Conservation (phyloP, 2,797 vertebrate species). For the Eidolon dupreanum region DNA sequence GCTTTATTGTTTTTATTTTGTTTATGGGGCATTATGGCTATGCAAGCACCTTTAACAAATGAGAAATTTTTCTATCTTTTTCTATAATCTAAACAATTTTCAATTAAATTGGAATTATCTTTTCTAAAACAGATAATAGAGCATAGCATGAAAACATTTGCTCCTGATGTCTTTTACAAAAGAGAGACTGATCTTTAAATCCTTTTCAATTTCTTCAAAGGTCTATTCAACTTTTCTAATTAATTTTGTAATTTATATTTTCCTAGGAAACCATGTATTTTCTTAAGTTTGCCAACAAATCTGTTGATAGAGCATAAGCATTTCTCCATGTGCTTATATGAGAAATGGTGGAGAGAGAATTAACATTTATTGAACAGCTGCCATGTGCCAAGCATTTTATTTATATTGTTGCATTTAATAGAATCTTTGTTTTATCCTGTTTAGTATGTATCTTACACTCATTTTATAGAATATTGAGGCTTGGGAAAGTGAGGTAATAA, state of each 20-base stretch:
- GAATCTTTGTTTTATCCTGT: background rate
- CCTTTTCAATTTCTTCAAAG: slow-evolving; percentile 30
- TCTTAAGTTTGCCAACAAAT: slow-evolving; percentile 15
- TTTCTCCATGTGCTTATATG: background rate
- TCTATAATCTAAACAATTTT: background rate
- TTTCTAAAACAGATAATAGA: background rate
- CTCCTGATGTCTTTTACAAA: background rate
- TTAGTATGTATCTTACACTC: background rate
- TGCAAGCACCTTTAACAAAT: slow-evolving; percentile 10
- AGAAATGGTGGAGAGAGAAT: background rate
- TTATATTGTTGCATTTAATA: background rate
- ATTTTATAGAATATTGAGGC: slow-evolving; percentile 12
- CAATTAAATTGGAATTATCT: background rate
- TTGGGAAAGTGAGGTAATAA: background rate
- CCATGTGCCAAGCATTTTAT: background rate
- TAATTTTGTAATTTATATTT: slow-evolving; percentile 43
- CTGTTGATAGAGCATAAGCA: background rate
- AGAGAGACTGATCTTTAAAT: background rate
- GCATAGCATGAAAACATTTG: background rate
- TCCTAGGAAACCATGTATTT: background rate
- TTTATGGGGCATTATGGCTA: background rate
- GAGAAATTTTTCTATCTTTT: background rate
- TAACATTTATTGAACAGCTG: background rate
- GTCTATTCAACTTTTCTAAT: background rate
- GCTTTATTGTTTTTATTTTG: background rate